phyloP scores from a whole-genome alignment of 2,113 vertebrate species.

The Calonectris borealis region DNA sequence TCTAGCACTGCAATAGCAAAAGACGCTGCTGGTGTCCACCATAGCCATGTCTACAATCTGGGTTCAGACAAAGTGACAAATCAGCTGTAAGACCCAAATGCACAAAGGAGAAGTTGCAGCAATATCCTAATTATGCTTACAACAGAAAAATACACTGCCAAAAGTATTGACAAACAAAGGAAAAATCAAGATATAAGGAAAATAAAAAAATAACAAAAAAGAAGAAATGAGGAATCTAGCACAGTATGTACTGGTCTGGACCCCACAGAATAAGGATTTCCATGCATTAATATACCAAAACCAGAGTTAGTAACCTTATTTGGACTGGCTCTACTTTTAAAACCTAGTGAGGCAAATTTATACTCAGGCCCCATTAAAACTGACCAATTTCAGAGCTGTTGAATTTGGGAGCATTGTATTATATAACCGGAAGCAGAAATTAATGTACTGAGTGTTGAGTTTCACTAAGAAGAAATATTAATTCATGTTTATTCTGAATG shows the following conservation, averaged over 20 bases:
- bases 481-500: background rate
- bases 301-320: background rate
- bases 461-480: slow-evolving; percentile 8
- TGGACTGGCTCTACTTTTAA: background rate
- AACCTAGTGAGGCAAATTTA: background rate
- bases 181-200: background rate
- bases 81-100: background rate
- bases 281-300: background rate
- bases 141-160: background rate
- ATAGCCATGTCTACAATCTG: background rate
- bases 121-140: background rate
- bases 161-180: background rate
- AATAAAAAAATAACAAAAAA: background rate
- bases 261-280: background rate
- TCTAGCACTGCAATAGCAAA: slow-evolving; percentile 4
- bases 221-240: background rate
- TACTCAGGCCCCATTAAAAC: background rate
- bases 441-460: background rate
- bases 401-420: background rate
- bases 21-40: background rate
- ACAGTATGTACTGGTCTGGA: background rate
- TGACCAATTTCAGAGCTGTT: background rate
- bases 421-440: background rate
- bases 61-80: slow-evolving; percentile 5
- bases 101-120: background rate